phyloP scores from a whole-genome alignment of 2,113 vertebrate genomes.

The Cervus canadensis region DNA sequence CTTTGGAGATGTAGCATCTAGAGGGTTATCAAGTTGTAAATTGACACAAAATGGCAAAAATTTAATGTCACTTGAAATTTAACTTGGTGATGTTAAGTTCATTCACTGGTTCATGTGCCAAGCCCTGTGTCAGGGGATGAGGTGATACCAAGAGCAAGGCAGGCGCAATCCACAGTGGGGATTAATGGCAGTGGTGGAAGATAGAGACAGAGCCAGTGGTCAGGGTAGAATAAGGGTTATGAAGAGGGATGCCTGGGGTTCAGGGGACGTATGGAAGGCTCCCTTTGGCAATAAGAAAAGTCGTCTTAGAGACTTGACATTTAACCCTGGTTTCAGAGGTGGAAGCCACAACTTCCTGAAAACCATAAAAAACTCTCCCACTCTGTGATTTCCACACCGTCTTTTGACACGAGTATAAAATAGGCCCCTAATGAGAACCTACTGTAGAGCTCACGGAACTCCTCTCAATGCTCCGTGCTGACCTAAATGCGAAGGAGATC shows the following conservation, averaged over 20 bases:
- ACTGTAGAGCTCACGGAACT: not conserved
- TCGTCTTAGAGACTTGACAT: not conserved
- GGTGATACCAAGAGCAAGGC: not conserved
- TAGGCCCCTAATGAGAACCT: not conserved
- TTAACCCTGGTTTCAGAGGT: not conserved
- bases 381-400: not conserved
- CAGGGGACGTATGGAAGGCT: too few relatives aligned
- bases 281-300: not conserved
- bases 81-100: not conserved
- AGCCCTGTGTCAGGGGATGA: not conserved
- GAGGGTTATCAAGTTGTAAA: not conserved
- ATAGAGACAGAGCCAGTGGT: not conserved
- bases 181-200: not conserved
- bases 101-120: not conserved
- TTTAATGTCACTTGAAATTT: not conserved
- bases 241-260: not conserved
- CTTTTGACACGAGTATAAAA: not conserved
- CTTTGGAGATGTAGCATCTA: not conserved
- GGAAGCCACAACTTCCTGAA: not conserved
- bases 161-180: not conserved
- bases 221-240: not conserved
- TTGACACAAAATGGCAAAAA: not conserved
- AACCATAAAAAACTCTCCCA: not conserved
- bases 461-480: not conserved
- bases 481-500: not conserved